Conservation (phyloP, 92 coral and sea anemone genomes). For the Umimayanthus chanpuru region DNA sequence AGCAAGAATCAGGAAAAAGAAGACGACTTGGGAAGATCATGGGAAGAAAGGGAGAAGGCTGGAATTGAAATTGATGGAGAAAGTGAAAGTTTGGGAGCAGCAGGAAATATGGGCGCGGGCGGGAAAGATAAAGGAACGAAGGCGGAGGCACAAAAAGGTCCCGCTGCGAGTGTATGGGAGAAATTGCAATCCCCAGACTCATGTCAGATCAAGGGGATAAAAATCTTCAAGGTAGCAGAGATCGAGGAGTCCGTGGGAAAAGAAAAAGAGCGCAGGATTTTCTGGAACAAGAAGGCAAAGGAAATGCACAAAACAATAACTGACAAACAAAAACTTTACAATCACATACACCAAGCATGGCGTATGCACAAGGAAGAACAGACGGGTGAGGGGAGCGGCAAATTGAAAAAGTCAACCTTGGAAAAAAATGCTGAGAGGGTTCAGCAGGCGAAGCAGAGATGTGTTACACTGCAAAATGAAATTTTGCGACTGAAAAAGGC, state of each 20-base stretch:
- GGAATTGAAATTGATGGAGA: too few species aligned
- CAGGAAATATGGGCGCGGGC: too few species aligned
- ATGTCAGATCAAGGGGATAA: background rate
- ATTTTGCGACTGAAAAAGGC: background rate
- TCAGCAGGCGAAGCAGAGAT: background rate
- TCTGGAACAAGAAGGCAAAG: background rate
- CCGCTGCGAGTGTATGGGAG: background rate
- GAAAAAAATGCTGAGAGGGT: background rate
- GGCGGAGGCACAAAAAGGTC: too few species aligned
- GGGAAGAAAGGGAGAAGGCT: too few species aligned
- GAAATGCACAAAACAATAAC: background rate
- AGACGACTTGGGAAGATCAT: too few species aligned
- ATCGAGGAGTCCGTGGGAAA: background rate
- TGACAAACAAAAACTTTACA: constrained; percentile 4
- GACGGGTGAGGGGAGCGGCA: background rate
- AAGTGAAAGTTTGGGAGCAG: too few species aligned
- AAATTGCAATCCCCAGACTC: background rate
- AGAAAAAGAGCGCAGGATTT: background rate
- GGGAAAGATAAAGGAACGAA: too few species aligned
- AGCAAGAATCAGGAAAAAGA: background rate
- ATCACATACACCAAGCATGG: background rate
- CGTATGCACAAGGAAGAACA: background rate
- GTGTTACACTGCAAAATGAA: background rate
- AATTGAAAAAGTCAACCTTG: background rate
- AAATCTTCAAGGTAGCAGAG: background rate